These are phyloP conservation scores for Lasioglossum zephyrum DNA, from an alignment of 2,888 invertebrate genomes.

Conservation along the genomic window DNA sequence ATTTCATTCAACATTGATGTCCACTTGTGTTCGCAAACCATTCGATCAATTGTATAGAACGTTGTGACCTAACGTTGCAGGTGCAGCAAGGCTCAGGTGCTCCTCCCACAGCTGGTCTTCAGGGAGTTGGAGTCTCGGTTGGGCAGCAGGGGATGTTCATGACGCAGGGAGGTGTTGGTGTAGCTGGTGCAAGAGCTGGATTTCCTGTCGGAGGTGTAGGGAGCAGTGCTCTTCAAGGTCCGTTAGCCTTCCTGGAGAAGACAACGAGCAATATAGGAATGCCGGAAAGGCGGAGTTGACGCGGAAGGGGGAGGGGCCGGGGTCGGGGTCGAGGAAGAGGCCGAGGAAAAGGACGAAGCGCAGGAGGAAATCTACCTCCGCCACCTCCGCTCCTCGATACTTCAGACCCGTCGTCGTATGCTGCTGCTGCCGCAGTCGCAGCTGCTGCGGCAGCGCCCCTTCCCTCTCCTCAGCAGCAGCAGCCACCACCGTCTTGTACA, in stretches of 20 bases:
- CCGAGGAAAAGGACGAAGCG: constrained; percentile 91
- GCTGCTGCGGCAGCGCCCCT: constrained; percentile 80
- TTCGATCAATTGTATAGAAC: constrained; percentile 2
- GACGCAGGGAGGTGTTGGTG: constrained; percentile 76
- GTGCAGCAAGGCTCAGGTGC: constrained; percentile 80
- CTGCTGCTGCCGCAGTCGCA: constrained; percentile 79
- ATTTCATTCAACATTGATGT: constrained; percentile 14
- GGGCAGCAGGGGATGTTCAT: constrained; percentile 81
- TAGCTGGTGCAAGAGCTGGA: constrained; percentile 86
- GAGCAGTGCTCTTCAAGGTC: constrained; percentile 90
- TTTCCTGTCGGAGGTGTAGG: constrained; percentile 86
- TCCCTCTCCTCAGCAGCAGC: constrained; percentile 83
- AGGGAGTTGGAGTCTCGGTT: constrained; percentile 79
- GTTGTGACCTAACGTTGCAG: constrained; percentile 72
- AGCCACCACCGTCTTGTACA: constrained; percentile 81
- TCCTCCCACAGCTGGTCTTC: constrained; percentile 77
- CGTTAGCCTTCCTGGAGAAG: constrained; percentile 94
- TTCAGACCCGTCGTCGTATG: constrained; percentile 82
- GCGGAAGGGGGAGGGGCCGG: constrained; percentile 94
- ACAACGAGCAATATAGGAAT: constrained; percentile 96
- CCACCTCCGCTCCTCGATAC: constrained; percentile 81
- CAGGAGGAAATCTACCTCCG: constrained; percentile 82
- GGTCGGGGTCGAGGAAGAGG: constrained; percentile 90
- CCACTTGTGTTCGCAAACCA: neutral
- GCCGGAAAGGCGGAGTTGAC: constrained; percentile 94